Base-by-base conservation (phyloP, 2,113 vertebrate species). In the Apodemus speciosus region DNA sequence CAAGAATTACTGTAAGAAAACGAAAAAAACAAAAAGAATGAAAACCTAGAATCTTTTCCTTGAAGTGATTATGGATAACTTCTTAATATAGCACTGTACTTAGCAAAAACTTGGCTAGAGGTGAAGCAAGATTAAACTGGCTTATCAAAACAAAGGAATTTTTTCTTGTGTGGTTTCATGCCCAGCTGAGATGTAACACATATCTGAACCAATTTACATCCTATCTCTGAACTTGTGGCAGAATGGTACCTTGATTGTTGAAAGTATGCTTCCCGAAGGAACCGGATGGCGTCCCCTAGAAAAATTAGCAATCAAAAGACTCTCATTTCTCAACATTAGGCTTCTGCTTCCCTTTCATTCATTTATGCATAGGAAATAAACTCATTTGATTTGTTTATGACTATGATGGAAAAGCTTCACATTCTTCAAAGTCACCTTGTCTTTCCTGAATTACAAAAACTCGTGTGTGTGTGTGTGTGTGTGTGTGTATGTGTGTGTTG, bases 161-260 rank as follows among this genome's bases (percentile, higher is more conserved):
- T 27, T 27, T 89, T 89, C 30, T 80, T 73, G 9, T n/a, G 43
- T 56, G 27, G 9, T 2, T 79, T 92, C 72, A 64, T 96, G 14
- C 20, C 1, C 43, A 30, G 15, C 80, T 89, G 60, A 83, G 7
- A 32, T 86, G 21, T 51, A 91, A 71, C 43, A 53, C 49, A 86
- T 95, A 94, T 92, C 71, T 94, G 46, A 92, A 85, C 16, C 40
- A 81, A 27, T 91, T 77, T n/a, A 66, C 53, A 81, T 62, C 53
- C 90, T 69, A 15, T 81, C 35, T 72, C 56, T 38, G 25, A 51
- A 92, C 84, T 60, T 89, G 49, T 21, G 25, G 69, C 32, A 84
- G 56, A 76, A 87, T 60, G 56, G 9, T 81, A 13, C 60, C 20
- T 91, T 89, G 25, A 80, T 87, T 69, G 56, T 95, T 73, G n/a